Conservation (phyloP, 2,113 vertebrate genomes). For the Anolis sagrei region DNA sequence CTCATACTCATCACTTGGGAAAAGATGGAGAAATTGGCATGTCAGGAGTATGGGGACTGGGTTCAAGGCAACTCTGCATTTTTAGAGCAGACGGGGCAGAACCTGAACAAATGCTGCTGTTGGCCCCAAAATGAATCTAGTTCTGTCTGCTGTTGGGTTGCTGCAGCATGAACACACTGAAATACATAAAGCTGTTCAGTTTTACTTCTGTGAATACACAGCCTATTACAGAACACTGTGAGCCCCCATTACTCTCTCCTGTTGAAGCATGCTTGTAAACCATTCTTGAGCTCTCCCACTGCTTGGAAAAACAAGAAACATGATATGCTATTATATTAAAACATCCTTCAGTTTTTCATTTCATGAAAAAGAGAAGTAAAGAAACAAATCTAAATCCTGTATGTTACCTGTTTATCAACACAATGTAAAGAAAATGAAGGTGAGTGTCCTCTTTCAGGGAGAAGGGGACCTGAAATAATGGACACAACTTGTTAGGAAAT, state of each 20-base stretch:
- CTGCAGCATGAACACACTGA: not conserved
- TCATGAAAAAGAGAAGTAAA: not conserved
- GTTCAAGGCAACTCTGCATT: not conserved
- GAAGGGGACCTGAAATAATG: not conserved
- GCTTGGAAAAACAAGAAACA: not conserved
- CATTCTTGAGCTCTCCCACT: not conserved
- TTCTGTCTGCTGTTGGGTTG: not conserved
- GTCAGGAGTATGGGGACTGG: not conserved
- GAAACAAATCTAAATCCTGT: not conserved
- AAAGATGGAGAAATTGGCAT: not conserved
- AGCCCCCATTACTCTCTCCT: not conserved
- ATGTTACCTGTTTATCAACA: not conserved
- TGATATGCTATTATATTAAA: not conserved
- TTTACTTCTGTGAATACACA: constrained; percentile 1
- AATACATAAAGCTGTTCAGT: not conserved
- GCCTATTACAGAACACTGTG: not conserved
- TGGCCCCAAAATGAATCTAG: constrained; percentile 1
- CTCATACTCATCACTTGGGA: not conserved
- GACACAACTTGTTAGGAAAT: no score
- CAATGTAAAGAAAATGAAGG: not conserved
- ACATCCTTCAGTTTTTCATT: not conserved
- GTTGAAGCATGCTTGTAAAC: not conserved
- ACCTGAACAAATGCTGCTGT: not conserved
- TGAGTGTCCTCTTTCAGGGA: not conserved
- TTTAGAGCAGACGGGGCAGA: not conserved